phyloP scores from a whole-genome alignment of 1,140 invertebrate species.

The Pachyrhynchus sulphureomaculatus region DNA sequence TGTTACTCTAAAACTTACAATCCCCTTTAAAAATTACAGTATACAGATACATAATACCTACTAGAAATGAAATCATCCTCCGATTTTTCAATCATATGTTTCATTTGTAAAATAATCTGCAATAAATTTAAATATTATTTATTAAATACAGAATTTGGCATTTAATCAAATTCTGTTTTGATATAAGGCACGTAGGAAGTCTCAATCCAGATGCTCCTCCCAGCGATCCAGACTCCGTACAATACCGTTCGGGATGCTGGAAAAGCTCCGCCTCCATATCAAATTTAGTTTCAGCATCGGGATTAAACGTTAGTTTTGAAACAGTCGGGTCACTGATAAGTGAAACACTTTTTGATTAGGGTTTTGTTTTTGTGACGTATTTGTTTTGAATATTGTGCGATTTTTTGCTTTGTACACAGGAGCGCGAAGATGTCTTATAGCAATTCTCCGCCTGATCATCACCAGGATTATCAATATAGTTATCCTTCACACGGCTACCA shows the following conservation, averaged over 20 bases:
- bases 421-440: constrained; percentile 33
- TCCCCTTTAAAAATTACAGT: no score
- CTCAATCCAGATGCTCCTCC: constrained; percentile 13
- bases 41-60: no score
- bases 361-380: constrained; percentile 10
- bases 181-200: constrained; percentile 3
- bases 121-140: not conserved
- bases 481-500: constrained; percentile 34
- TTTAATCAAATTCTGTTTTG: constrained; percentile 17
- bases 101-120: no score
- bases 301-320: constrained; percentile 20
- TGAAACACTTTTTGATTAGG: constrained; percentile 9
- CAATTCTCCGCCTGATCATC: constrained; percentile 35
- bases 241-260: constrained; percentile 20
- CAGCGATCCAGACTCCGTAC: constrained; percentile 12
- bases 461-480: constrained; percentile 37
- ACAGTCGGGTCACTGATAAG: constrained; percentile 27
- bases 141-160: constrained; percentile 11
- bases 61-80: no score
- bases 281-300: constrained; percentile 4
- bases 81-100: no score
- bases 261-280: constrained; percentile 22
- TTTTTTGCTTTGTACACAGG: constrained; percentile 1
- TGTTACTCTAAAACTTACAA: no score
- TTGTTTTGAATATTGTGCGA: not conserved